A percentile compares a stretch with the other conserved stretches of the same genome.
Conservation (phyloP, 2,797 vertebrate species). For the Lagorchestes hirsutus region DNA sequence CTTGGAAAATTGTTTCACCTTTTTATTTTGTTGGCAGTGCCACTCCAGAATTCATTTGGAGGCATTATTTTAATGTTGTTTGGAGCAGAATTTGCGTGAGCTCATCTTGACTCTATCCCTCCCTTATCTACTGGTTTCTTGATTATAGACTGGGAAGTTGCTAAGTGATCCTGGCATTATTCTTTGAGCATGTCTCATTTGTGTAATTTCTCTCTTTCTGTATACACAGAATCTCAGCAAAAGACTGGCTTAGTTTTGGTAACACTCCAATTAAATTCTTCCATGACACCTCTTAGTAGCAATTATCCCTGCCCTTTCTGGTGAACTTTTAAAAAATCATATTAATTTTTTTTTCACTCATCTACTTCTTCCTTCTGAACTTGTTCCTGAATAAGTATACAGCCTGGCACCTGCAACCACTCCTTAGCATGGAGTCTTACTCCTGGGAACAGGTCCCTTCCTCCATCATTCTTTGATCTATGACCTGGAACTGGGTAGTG, state of each 20-base stretch:
- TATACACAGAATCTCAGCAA: not conserved
- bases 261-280: not conserved
- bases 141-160: no score
- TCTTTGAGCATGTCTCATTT: not conserved
- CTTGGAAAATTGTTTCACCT: not conserved
- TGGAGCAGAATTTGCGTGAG: not conserved
- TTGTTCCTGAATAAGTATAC: not conserved
- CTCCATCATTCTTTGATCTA: not conserved
- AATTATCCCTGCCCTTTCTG: not conserved
- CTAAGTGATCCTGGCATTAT: not conserved
- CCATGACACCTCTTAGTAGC: not conserved
- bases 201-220: not conserved
- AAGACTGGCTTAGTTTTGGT: not conserved
- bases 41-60: not conserved
- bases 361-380: not conserved
- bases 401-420: not conserved
- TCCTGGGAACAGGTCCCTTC: not conserved
- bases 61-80: not conserved
- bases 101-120: not conserved
- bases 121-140: not conserved
- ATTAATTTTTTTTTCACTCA: not conserved
- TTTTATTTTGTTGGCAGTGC: not conserved
- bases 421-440: not conserved
- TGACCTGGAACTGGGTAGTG: not conserved
- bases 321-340: not conserved